These are phyloP conservation scores for Luehdorfia chinensis DNA, from an alignment of 1,140 invertebrate species.

Conservation along the genomic window DNA sequence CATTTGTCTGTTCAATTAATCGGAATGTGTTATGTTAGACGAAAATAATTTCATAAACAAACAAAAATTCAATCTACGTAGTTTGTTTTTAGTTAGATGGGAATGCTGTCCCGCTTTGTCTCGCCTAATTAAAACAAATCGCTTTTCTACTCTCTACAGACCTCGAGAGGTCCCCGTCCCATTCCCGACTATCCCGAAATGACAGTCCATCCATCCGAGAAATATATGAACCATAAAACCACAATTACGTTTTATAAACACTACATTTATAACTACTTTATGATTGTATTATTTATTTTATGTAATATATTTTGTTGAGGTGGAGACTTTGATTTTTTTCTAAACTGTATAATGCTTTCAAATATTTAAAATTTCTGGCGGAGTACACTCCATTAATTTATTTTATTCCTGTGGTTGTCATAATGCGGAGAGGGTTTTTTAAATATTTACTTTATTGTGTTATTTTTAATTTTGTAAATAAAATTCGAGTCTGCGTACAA, in stretches of 20 bases:
- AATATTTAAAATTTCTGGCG: constrained; percentile 76
- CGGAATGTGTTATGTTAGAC: too few species aligned
- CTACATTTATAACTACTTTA: constrained; percentile 76
- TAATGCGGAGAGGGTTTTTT: constrained; percentile 40
- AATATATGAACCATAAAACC: constrained; percentile 73
- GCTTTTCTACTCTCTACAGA: constrained; percentile 28
- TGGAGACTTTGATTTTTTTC: constrained; percentile 70
- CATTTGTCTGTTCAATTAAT: too few species aligned
- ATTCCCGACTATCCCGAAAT: constrained; percentile 25
- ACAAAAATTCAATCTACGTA: constrained; percentile 32
- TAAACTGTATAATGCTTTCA: constrained; percentile 65
- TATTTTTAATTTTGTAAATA: too few species aligned
- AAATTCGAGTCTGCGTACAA: too few species aligned
- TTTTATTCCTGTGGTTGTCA: constrained; percentile 45
- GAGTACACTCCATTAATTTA: constrained; percentile 74
- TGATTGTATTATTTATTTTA: constrained; percentile 77
- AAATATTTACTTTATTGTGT: constrained; percentile 9
- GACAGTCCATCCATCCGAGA: constrained; percentile 46
- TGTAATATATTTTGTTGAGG: constrained; percentile 73
- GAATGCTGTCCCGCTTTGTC: constrained; percentile 22
- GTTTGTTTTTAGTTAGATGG: constrained; percentile 35
- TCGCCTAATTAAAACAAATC: constrained; percentile 63
- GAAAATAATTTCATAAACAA: constrained; percentile 32
- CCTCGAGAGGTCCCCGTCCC: constrained; percentile 27
- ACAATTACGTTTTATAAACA: constrained; percentile 76